Evolutionary conservation across 2,888 invertebrate genomes (phyloP).

Genomic region (Drosophila suboccidentalis): DNA sequence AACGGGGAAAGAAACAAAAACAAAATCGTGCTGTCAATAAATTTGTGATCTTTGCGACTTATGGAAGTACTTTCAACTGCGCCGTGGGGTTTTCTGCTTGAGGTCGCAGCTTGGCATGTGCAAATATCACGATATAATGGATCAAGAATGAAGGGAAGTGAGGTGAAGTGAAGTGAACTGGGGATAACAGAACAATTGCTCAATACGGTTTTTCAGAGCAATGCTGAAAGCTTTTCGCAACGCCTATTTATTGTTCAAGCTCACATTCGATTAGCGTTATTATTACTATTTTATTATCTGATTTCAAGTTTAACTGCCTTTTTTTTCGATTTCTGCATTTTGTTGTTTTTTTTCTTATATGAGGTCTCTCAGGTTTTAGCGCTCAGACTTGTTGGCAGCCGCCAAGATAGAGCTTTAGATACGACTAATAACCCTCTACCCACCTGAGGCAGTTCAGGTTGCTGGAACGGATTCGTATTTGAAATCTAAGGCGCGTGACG

Average conservation of each 20-base stretch:
- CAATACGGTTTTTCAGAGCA: slow-evolving; percentile 11
- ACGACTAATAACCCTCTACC: slow-evolving; percentile 3
- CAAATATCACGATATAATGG: slow-evolving; percentile 22
- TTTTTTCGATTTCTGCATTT: slow-evolving; percentile 5
- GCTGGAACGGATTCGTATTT: slow-evolving; percentile 47
- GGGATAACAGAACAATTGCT: slow-evolving; percentile 23
- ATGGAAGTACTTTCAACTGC: slow-evolving; percentile 63
- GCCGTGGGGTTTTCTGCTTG: slow-evolving; percentile 61
- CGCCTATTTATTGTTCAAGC: slow-evolving; percentile 40
- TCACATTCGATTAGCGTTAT: slow-evolving; percentile 52
- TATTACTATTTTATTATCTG: slow-evolving; percentile 33
- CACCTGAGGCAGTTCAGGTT: slow-evolving; percentile 10
- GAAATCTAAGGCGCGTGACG: slow-evolving; percentile 64
- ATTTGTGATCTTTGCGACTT: slow-evolving; percentile 69
- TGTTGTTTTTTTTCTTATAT: slow-evolving; percentile 17
- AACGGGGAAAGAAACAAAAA: slow-evolving; percentile 5
- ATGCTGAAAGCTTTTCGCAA: slow-evolving; percentile 29
- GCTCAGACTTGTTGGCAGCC: slow-evolving; percentile 63
- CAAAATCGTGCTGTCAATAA: slow-evolving; percentile 69
- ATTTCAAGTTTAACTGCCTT: slow-evolving; percentile 63
- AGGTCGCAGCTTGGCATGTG: slow-evolving; percentile 55
- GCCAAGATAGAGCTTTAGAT: slow-evolving; percentile 45
- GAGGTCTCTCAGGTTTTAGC: slow-evolving; percentile 33
- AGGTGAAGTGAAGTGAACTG: neutral
- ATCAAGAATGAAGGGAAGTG: neutral